These are phyloP conservation scores for Ischnus inquisitorius DNA, from an alignment of 2,888 invertebrate genomes.

Conservation along the genomic window DNA sequence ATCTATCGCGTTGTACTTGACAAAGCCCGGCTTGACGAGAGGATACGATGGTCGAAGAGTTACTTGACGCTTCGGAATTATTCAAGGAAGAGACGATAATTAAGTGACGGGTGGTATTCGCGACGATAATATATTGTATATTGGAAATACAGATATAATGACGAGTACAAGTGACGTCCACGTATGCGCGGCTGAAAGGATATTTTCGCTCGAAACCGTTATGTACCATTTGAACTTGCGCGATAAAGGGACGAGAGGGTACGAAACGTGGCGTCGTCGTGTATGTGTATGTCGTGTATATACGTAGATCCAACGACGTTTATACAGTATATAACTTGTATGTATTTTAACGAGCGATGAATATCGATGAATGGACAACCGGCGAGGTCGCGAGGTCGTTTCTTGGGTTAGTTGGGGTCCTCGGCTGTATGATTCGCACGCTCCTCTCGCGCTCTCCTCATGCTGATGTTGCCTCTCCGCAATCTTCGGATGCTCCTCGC, in stretches of 20 bases:
- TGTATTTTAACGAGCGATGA: constrained; percentile 70
- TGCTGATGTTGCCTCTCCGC: constrained; percentile 37
- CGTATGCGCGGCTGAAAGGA: constrained; percentile 2
- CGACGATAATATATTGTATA: constrained; percentile 52
- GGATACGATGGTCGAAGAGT: neutral
- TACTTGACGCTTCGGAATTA: constrained; percentile 33
- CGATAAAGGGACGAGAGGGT: constrained; percentile 48
- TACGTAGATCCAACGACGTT: constrained; percentile 9
- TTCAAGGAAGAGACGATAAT: constrained; percentile 15
- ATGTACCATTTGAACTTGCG: constrained; percentile 63
- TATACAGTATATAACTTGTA: constrained; percentile 47
- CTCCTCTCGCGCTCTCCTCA: constrained; percentile 61
- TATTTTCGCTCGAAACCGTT: constrained; percentile 58
- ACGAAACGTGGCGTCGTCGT: constrained; percentile 13
- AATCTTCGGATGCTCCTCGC: constrained; percentile 52
- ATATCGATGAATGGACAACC: constrained; percentile 69
- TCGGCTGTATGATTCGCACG: constrained; percentile 67
- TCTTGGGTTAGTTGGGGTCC: constrained; percentile 68
- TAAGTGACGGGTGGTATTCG: constrained; percentile 14
- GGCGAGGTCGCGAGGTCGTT: constrained; percentile 67
- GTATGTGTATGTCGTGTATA: constrained; percentile 19
- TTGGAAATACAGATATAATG: constrained; percentile 5
- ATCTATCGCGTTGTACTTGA: neutral
- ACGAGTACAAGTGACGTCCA: constrained; percentile 22
- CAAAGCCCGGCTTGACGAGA: neutral